Evolutionary conservation across 2,797 vertebrate genomes (phyloP).

Genomic region (Trichosurus vulpecula): DNA sequence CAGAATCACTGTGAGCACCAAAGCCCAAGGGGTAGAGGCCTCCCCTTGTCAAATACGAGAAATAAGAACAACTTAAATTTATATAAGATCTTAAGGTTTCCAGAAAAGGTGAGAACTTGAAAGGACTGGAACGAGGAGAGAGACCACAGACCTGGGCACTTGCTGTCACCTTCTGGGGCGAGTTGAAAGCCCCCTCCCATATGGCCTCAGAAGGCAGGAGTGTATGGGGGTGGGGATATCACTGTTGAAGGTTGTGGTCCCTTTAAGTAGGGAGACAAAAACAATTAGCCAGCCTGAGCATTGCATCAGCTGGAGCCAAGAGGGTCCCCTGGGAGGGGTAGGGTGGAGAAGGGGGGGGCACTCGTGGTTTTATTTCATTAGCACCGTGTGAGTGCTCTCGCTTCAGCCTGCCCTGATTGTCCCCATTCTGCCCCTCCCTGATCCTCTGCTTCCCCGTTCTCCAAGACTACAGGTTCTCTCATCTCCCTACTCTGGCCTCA

Average conservation of each 20-base stretch:
- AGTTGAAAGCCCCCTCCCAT: background rate
- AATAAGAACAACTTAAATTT: background rate
- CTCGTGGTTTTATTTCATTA: conserved; percentile 61
- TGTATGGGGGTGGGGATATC: background rate
- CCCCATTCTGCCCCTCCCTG: conserved; percentile 7
- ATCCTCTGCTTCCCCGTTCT: background rate
- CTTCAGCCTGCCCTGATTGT: conserved; percentile 46
- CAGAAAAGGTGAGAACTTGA: background rate
- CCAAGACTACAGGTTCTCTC: background rate
- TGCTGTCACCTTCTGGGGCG: conserved; percentile 37
- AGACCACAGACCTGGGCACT: conserved; percentile 13
- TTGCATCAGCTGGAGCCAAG: conserved; percentile 67
- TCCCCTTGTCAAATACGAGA: background rate
- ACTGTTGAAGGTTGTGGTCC: conserved; percentile 58
- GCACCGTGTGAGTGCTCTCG: conserved; percentile 67
- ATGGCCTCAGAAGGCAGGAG: background rate
- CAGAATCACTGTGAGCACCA: background rate
- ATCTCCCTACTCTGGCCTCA: background rate
- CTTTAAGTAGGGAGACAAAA: conserved; percentile 69
- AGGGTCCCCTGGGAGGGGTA: conserved; percentile 63
- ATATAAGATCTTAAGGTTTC: background rate
- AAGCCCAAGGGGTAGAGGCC: background rate
- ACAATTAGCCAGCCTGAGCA: conserved; percentile 65
- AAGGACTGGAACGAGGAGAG: background rate
- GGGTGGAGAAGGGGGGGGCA: conserved; percentile 41